Evolutionary conservation across 2,113 vertebrate genomes (phyloP).

Genomic region (Ptyas mucosa): DNA sequence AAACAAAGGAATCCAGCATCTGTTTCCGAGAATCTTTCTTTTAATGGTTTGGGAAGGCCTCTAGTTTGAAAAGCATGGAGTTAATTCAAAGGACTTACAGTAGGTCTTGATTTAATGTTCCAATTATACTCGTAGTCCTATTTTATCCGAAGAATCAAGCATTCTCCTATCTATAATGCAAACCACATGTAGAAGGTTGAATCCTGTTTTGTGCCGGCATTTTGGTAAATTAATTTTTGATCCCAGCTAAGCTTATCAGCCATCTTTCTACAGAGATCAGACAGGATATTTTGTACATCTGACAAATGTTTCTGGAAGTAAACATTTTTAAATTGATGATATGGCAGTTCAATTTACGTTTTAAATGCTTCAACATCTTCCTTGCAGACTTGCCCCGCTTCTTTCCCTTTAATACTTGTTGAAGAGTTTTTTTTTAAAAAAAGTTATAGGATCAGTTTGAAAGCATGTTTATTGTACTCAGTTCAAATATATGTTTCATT

Average conservation of each 20-base stretch:
- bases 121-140: not conserved
- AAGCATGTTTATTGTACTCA: not conserved
- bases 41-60: not conserved
- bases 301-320: not conserved
- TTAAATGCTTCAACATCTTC: not conserved
- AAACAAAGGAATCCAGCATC: not conserved
- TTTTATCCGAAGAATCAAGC: constrained; percentile 6
- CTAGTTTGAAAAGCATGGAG: not conserved
- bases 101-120: constrained; percentile 11
- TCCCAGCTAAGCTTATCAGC: not conserved
- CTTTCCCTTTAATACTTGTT: not conserved
- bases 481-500: not conserved
- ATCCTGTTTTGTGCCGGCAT: not conserved
- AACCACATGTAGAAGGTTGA: not conserved
- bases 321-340: not conserved
- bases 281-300: not conserved
- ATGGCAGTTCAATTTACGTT: not conserved
- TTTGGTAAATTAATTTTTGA: not conserved
- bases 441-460: not conserved
- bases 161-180: not conserved
- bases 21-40: not conserved
- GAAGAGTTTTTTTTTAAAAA: not conserved
- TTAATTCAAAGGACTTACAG: constrained; percentile 11
- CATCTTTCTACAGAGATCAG: not conserved
- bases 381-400: not conserved